These are phyloP conservation scores for Paracanthobrama guichenoti DNA, from an alignment of 2,113 vertebrate genomes.

Conservation along the genomic window DNA sequence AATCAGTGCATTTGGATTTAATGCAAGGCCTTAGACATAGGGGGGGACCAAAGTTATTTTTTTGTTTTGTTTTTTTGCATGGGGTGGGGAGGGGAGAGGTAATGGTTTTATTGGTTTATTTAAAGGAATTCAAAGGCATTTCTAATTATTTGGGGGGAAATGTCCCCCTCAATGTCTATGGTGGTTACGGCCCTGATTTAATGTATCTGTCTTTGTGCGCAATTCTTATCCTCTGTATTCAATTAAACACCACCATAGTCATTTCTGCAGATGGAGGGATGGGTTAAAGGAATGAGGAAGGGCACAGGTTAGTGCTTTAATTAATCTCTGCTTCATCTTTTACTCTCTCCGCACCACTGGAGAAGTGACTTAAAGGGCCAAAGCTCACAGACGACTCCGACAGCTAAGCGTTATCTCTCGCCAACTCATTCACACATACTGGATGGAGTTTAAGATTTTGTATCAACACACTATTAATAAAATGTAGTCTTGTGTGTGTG, in stretches of 20 bases:
- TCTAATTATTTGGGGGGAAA: no score
- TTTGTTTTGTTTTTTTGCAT: no score
- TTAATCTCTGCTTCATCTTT: slow-evolving; percentile 55
- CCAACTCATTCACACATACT: slow-evolving; percentile 34
- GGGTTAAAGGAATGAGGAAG: slow-evolving; percentile 29
- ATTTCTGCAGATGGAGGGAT: slow-evolving; percentile 8
- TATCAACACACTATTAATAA: slow-evolving; percentile 34
- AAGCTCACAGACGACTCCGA: slow-evolving; percentile 39
- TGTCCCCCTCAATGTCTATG: no score
- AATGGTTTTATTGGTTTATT: no score
- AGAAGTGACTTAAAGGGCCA: slow-evolving; percentile 55
- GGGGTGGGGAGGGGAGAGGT: no score
- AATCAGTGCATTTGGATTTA: neutral
- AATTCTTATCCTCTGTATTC: slow-evolving; percentile 11
- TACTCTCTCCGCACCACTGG: slow-evolving; percentile 54
- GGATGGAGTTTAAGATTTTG: slow-evolving; percentile 18
- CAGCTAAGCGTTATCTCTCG: slow-evolving; percentile 20
- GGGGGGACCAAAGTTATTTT: no score
- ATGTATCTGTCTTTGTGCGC: neutral
- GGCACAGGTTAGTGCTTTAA: slow-evolving; percentile 54
- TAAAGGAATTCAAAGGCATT: no score
- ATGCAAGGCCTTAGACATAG: neutral
- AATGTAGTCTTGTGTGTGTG: slow-evolving; percentile 23
- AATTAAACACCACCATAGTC: slow-evolving; percentile 5
- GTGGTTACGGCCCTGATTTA: no score